Conservation (phyloP, 2,797 vertebrate species). For the Gastrophryne carolinensis region DNA sequence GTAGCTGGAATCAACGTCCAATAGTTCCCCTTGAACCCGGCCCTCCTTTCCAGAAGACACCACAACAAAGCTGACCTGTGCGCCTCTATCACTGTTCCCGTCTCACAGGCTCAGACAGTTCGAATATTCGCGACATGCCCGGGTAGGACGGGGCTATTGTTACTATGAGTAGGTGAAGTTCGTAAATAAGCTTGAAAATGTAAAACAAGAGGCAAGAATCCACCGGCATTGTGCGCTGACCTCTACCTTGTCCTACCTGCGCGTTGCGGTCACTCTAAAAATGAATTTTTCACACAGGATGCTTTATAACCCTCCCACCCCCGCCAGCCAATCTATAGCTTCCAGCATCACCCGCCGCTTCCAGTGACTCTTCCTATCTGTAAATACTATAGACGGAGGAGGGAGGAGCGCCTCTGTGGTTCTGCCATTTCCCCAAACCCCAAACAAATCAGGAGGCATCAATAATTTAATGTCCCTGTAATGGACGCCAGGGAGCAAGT, state of each 20-base stretch:
- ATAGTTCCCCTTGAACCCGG: too few relatives aligned
- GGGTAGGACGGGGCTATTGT: conserved; percentile 29
- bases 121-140: conserved; percentile 8
- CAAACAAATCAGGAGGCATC: conserved; percentile 67
- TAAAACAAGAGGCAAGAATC: background rate
- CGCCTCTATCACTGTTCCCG: background rate
- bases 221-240: background rate
- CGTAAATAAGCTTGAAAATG: background rate
- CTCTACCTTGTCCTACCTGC: conserved; percentile 15
- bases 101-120: background rate
- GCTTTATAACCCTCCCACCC: background rate
- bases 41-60: background rate
- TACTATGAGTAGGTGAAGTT: background rate
- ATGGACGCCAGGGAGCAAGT: conserved; percentile 63
- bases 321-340: conserved; percentile 8
- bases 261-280: conserved; percentile 29
- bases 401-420: conserved; percentile 56
- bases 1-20: too few relatives aligned
- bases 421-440: conserved; percentile 70
- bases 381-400: conserved; percentile 25
- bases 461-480: conserved; percentile 72
- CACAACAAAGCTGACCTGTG: background rate
- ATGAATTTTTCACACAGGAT: conserved; percentile 38
- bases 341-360: conserved; percentile 23
- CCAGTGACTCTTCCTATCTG: conserved; percentile 46